phyloP scores from a whole-genome alignment of 64 coral and sea anemone genomes.

The Montipora cactus region DNA sequence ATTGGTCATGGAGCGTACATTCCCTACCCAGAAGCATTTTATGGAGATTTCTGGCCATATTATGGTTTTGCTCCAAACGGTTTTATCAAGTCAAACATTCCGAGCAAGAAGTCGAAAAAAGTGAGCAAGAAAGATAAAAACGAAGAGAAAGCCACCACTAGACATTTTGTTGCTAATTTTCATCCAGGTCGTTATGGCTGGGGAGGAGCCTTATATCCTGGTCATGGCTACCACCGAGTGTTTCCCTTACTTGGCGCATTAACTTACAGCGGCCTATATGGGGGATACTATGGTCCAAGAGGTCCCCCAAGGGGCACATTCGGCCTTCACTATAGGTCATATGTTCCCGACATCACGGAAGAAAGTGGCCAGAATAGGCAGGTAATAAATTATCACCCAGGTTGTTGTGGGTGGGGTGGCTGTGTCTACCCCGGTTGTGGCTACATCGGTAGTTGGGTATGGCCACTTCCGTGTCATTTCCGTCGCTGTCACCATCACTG shows the following conservation, averaged over 20 bases:
- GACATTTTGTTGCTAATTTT: slow-evolving; percentile 71
- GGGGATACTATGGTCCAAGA: slow-evolving; percentile 53
- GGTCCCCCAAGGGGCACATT: slow-evolving; percentile 13
- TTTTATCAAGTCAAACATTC: slow-evolving; percentile 59
- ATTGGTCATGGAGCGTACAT: slow-evolving; percentile 40
- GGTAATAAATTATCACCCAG: slow-evolving; percentile 89
- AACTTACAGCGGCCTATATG: slow-evolving; percentile 42
- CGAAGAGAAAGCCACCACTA: slow-evolving; percentile 34
- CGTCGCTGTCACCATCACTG: slow-evolving; percentile 16
- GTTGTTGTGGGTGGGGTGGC: slow-evolving; percentile 90
- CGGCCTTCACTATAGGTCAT: not conserved
- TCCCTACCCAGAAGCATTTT: slow-evolving; percentile 5
- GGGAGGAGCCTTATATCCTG: slow-evolving; percentile 77
- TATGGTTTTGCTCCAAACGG: slow-evolving; percentile 33
- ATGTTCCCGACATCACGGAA: not conserved
- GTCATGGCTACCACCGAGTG: slow-evolving; percentile 43
- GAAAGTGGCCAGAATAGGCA: slow-evolving; percentile 55
- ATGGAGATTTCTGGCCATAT: not conserved
- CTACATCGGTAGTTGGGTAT: slow-evolving; percentile 47
- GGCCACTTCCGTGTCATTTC: slow-evolving; percentile 24
- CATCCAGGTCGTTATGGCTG: slow-evolving; percentile 87
- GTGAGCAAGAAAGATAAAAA: slow-evolving; percentile 3
- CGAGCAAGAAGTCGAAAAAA: slow-evolving; percentile 1
- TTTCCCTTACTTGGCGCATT: slow-evolving; percentile 64
- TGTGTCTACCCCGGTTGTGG: slow-evolving; percentile 86